Base-by-base conservation (phyloP, 2,888 invertebrate species). In the Cryptocheilus praepositus region DNA sequence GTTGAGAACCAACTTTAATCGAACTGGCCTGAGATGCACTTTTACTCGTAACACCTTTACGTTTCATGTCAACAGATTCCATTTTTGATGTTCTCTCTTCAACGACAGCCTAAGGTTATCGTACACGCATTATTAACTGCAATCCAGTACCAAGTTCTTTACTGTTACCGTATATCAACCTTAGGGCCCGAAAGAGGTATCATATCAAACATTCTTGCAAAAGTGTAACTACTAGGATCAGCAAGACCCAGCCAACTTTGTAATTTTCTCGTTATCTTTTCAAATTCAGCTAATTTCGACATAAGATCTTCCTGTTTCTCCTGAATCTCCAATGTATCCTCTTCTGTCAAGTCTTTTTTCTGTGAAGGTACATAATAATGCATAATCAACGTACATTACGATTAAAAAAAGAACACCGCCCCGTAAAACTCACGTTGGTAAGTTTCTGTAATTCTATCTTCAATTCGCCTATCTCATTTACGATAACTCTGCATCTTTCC, bases 231-330 rank as follows among this genome's bases (percentile, higher is more conserved):
- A 66, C 88, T 86, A 21, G 86, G 83, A 68, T 89, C 88, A n/a
- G 86, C 22, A 25, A 86, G 86, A 0, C 90, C 91, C 15, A 92
- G 89, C 16, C 92, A 82, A 63, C 89, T 88, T 83, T 92, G 92
- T 46, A 93, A 89, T 53, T 89, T 90, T 78, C 89, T 90, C 0
- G 93, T 93, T 68, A 93, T 91, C 18, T 90, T 89, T 73, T 93
- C 93, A 69, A 93, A 92, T 49, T 92, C 89, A 19, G 90, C 89
- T 90, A 93, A 90, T 81, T 93, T 93, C 2, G 90, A 89, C 60
- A 92, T 90, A 0, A 93, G 86, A 64, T 91, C 84, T 25, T 90
- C 90, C 74, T 93, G 93, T 58, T 92, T 90, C 45, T 91, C 89
- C 36, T 91, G 91, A 11, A 93, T 84, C 73, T 90, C 90, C 63